Conservation (phyloP, 92 coral and sea anemone genomes). For the Muricea muricata region DNA sequence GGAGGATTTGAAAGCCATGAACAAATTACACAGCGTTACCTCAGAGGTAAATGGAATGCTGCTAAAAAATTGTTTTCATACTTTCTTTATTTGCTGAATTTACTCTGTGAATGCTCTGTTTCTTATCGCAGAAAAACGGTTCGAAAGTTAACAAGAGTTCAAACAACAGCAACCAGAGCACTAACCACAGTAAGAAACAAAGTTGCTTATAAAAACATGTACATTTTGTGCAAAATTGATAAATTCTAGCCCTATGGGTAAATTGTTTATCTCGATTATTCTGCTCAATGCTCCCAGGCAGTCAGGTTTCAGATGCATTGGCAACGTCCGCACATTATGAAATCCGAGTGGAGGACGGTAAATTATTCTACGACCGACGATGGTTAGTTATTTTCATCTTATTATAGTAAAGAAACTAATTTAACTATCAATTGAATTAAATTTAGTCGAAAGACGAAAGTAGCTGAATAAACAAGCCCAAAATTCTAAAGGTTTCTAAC, state of each 20-base stretch:
- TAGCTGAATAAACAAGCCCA: too few relatives aligned
- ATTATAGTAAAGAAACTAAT: too few relatives aligned
- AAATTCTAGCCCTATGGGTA: too few relatives aligned
- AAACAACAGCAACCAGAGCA: constrained; percentile 39
- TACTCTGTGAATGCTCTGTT: neutral
- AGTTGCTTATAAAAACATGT: too few relatives aligned
- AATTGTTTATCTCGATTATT: neutral
- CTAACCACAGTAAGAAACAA: constrained; percentile 58
- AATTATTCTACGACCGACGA: constrained; percentile 88
- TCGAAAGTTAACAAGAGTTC: constrained; percentile 1
- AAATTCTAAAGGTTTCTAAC: too few relatives aligned
- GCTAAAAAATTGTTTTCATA: too few relatives aligned
- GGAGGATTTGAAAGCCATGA: constrained; percentile 89
- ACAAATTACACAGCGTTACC: constrained; percentile 73
- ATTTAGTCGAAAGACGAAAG: too few relatives aligned
- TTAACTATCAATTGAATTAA: too few relatives aligned
- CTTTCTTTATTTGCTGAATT: neutral
- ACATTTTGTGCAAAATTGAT: too few relatives aligned
- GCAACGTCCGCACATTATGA: constrained; percentile 60
- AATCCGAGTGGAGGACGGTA: constrained; percentile 93
- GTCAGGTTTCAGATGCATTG: constrained; percentile 72
- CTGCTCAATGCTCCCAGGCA: constrained; percentile 41
- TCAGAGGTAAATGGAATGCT: constrained; percentile 81
- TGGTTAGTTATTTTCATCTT: constrained; percentile 74
- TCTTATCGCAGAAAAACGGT: constrained; percentile 56